Conservation (phyloP, 2,888 invertebrate genomes). For the Ischnura elegans region DNA sequence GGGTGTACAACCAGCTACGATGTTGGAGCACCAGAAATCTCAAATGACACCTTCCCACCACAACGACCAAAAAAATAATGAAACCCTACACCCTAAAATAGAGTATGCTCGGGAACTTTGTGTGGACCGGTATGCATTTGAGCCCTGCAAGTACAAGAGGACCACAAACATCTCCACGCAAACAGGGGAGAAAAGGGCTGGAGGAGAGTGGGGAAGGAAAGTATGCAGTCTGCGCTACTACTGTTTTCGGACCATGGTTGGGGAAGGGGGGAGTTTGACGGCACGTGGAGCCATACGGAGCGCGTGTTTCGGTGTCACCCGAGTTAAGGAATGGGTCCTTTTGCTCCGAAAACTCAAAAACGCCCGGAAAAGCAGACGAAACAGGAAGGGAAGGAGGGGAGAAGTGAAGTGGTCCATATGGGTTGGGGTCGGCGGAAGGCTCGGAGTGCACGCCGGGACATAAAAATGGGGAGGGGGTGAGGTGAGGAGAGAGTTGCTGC, state of each 20-base stretch:
- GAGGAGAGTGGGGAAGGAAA: background rate
- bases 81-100: too few relatives aligned
- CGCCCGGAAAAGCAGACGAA: background rate
- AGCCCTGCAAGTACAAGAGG: background rate
- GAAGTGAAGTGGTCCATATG: background rate
- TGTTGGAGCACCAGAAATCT: too few relatives aligned
- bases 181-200: too few relatives aligned
- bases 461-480: background rate
- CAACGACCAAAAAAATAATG: too few relatives aligned
- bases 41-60: too few relatives aligned
- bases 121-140: background rate
- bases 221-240: slow-evolving; percentile 47
- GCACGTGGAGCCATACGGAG: slow-evolving; percentile 51
- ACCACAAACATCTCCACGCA: slow-evolving; percentile 7
- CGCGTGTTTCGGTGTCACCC: background rate
- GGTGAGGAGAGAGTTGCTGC: background rate
- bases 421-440: background rate
- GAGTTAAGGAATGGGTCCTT: background rate
- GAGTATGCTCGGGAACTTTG: background rate
- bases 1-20: too few relatives aligned
- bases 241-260: background rate
- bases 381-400: background rate
- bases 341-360: slow-evolving; percentile 21
- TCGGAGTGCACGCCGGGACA: background rate
- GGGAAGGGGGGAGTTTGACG: too few relatives aligned